Evolutionary conservation across 2,888 invertebrate species (phyloP).

Genomic region (Micoletzkya japonica): DNA sequence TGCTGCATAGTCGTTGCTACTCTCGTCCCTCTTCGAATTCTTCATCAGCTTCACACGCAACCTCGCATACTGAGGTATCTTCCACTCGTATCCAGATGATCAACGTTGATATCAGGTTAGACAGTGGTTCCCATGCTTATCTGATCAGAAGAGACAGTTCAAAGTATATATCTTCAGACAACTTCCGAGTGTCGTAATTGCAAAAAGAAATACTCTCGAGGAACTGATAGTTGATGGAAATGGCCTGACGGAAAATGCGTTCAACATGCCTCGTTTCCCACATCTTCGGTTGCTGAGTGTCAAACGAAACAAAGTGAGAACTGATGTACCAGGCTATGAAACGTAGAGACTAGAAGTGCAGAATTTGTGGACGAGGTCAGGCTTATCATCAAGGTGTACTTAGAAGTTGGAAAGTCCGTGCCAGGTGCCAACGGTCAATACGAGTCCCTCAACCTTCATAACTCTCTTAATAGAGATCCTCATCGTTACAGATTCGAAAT

Average conservation of each 20-base stretch:
- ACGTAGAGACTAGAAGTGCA: not conserved
- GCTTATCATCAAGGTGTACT: too few species aligned
- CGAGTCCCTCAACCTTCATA: too few species aligned
- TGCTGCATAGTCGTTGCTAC: slow-evolving; percentile 21
- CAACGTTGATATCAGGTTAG: not conserved
- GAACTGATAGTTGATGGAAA: slow-evolving; percentile 53
- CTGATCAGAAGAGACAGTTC: not conserved
- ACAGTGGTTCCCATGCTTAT: too few species aligned
- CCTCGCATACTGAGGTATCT: too few species aligned
- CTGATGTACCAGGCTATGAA: not conserved
- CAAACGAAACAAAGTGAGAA: slow-evolving; percentile 39
- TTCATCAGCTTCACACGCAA: too few species aligned
- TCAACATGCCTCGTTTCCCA: slow-evolving; percentile 47
- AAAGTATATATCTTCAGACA: slow-evolving; percentile 34
- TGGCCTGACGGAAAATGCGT: slow-evolving; percentile 46
- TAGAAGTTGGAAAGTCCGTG: not conserved
- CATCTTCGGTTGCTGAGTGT: slow-evolving; percentile 41
- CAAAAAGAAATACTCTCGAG: slow-evolving; percentile 42
- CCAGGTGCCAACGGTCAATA: too few species aligned
- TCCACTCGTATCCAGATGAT: too few species aligned
- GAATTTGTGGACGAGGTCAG: not conserved
- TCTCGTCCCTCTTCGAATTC: slow-evolving; percentile 7
- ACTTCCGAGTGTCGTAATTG: slow-evolving; percentile 44
- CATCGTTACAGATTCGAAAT: slow-evolving; percentile 45
- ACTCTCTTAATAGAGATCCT: too few species aligned